Conservation (phyloP, 2,113 vertebrate genomes). For the Phyllostomus hastatus region DNA sequence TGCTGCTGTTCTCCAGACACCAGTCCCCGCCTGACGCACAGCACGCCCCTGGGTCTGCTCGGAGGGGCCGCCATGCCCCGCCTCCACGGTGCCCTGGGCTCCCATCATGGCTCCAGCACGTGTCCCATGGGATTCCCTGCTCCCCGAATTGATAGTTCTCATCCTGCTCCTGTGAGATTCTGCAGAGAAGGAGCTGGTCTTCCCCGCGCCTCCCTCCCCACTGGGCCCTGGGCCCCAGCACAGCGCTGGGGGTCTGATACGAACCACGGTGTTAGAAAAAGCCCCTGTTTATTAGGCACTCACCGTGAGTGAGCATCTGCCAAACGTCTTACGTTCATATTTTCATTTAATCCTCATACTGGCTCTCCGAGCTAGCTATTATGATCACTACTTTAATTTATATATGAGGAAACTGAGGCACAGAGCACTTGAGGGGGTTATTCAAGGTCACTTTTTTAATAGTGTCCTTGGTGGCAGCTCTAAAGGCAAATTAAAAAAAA, state of each 20-base stretch:
- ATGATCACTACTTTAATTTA: not conserved
- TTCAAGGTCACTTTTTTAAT: not conserved
- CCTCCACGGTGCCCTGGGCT: not conserved
- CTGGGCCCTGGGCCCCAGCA: not conserved
- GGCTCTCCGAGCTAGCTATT: not conserved
- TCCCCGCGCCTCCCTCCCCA: not conserved
- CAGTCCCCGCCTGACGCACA: not conserved
- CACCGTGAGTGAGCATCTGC: not conserved
- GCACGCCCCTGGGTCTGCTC: too few relatives aligned
- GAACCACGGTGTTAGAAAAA: not conserved
- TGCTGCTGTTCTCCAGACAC: too few relatives aligned
- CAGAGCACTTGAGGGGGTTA: not conserved
- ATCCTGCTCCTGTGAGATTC: not conserved
- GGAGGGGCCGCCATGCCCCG: rapidly evolving
- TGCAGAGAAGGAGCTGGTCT: not conserved
- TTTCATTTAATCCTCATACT: not conserved
- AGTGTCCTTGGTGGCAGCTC: not conserved
- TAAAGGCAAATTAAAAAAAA: not conserved
- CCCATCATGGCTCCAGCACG: rapidly evolving
- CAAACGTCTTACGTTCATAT: too few relatives aligned
- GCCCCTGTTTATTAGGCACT: not conserved
- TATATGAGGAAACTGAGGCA: not conserved
- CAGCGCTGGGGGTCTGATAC: not conserved
- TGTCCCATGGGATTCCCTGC: not conserved
- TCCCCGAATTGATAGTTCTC: not conserved